These are phyloP conservation scores for Pluvianellus socialis DNA, from an alignment of 2,113 vertebrate genomes.

Conservation along the genomic window DNA sequence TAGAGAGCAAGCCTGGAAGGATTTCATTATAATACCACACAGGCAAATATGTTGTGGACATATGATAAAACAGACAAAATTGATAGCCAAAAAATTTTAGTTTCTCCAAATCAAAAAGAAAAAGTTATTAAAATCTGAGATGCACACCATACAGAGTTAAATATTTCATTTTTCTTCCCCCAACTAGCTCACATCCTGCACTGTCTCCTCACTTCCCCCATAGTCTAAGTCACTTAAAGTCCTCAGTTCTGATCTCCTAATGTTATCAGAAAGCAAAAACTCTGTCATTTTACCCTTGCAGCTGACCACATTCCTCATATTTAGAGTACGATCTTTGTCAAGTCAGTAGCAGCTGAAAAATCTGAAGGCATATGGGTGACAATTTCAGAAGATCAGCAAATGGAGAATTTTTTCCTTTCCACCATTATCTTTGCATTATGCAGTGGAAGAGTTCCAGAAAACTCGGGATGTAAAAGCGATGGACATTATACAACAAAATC, in stretches of 20 bases:
- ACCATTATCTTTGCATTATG: neutral
- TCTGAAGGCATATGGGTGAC: neutral
- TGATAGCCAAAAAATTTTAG: neutral
- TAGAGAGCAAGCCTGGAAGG: neutral
- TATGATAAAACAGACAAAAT: neutral
- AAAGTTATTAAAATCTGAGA: neutral
- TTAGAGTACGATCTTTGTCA: neutral
- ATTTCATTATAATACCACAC: neutral
- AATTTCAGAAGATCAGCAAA: neutral
- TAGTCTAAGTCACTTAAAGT: neutral
- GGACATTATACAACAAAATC: neutral
- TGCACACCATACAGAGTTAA: neutral
- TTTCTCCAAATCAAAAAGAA: neutral
- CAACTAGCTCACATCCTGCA: neutral
- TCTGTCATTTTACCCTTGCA: neutral
- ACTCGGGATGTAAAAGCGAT: neutral
- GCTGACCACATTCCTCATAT: neutral
- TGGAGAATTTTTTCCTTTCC: neutral
- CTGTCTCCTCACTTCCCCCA: neutral
- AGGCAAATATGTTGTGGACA: neutral
- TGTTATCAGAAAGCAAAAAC: neutral
- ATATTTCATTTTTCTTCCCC: neutral
- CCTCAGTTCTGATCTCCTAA: neutral
- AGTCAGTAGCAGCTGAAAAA: neutral
- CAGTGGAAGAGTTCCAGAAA: neutral